phyloP scores from a whole-genome alignment of 2,888 invertebrate species.

The Anaspis maculata region DNA sequence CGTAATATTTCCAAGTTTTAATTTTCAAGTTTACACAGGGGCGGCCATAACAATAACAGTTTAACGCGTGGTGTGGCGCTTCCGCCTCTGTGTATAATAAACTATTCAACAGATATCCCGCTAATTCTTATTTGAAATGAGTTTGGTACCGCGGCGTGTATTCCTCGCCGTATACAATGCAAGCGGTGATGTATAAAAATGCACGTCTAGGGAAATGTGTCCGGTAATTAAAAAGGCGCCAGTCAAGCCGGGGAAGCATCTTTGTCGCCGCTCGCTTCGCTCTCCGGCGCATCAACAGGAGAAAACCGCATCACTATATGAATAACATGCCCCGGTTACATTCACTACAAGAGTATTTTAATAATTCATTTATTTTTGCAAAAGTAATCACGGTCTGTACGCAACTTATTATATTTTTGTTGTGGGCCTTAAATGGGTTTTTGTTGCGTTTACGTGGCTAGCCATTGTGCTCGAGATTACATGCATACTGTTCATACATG shows the following conservation, averaged over 20 bases:
- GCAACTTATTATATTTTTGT: slow-evolving; percentile 27
- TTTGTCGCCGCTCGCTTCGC: too few relatives aligned
- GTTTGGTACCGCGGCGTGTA: too few relatives aligned
- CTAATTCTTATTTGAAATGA: slow-evolving; percentile 37
- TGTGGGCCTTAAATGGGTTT: slow-evolving; percentile 26
- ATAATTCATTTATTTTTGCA: slow-evolving; percentile 26
- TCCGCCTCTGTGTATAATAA: too few relatives aligned
- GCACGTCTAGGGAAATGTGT: slow-evolving; percentile 34
- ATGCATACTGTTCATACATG: slow-evolving; percentile 19
- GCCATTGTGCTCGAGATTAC: slow-evolving; percentile 16
- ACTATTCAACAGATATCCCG: slow-evolving; percentile 17
- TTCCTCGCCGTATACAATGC: too few relatives aligned
- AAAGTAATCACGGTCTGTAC: slow-evolving; percentile 28
- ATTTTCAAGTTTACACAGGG: too few relatives aligned
- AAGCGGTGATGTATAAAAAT: slow-evolving; percentile 28
- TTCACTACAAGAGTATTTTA: slow-evolving; percentile 2
- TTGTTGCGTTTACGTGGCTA: slow-evolving; percentile 19
- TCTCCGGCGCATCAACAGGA: too few relatives aligned
- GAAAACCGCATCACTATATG: background rate
- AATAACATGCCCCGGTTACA: background rate
- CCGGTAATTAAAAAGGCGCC: slow-evolving; percentile 35
- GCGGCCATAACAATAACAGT: too few relatives aligned
- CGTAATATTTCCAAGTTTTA: too few relatives aligned
- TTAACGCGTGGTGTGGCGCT: too few relatives aligned
- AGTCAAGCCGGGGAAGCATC: too few relatives aligned